These are phyloP conservation scores for Euzetes globulus DNA, from an alignment of 2,888 invertebrate species.

Conservation along the genomic window DNA sequence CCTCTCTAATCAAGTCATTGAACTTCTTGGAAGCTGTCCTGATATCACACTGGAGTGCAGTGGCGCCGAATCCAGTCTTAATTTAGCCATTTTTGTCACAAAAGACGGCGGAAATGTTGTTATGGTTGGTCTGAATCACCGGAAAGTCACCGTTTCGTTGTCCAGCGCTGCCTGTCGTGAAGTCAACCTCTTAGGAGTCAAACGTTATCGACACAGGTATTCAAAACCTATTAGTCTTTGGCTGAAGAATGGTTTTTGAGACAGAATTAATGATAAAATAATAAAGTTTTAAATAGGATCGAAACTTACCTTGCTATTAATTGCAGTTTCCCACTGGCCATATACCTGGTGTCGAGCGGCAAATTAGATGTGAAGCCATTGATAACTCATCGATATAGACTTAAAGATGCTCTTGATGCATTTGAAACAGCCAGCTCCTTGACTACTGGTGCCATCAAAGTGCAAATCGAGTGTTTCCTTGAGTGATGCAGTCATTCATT, in stretches of 20 bases:
- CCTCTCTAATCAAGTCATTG: conserved; percentile 27
- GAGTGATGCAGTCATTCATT: no score
- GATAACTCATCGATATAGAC: conserved; percentile 39
- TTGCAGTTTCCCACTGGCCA: conserved; percentile 40
- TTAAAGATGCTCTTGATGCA: conserved; percentile 44
- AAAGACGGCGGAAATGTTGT: conserved; percentile 31
- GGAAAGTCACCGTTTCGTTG: conserved; percentile 28
- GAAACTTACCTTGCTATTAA: not conserved
- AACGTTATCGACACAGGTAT: conserved; percentile 36
- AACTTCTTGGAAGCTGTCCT: conserved; percentile 40
- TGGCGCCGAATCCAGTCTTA: conserved; percentile 47
- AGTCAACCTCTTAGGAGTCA: conserved; percentile 31
- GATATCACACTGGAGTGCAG: conserved; percentile 49
- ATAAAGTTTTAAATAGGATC: not conserved
- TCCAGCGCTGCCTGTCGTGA: conserved; percentile 34
- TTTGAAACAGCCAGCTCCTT: conserved; percentile 44
- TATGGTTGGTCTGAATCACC: conserved; percentile 29
- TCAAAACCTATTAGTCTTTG: no score
- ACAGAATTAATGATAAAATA: no score
- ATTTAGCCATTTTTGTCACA: conserved; percentile 46
- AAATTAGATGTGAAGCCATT: conserved; percentile 39
- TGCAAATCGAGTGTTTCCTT: conserved; percentile 16
- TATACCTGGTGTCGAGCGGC: conserved; percentile 39
- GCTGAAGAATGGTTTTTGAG: no score
- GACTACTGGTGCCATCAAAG: conserved; percentile 33